phyloP scores from a whole-genome alignment of 1,140 invertebrate species.

The Leptinotarsa lineolata region DNA sequence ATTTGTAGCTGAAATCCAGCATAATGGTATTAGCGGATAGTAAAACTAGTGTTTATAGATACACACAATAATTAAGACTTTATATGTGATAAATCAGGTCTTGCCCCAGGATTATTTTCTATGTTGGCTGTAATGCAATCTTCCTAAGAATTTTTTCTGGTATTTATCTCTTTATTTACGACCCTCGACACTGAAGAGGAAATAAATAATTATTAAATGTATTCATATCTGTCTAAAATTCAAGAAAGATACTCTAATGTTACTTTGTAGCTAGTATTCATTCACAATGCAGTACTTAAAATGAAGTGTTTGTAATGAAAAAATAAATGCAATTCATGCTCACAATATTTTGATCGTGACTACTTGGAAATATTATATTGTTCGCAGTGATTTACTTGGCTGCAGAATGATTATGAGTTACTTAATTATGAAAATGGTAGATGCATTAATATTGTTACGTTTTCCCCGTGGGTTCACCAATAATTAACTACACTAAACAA shows the following conservation, averaged over 20 bases:
- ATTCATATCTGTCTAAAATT: neutral
- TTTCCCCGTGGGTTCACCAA: no score
- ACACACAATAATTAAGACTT: slow-evolving; percentile 6
- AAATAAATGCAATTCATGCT: no score
- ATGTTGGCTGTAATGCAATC: slow-evolving; percentile 6
- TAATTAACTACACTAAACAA: no score
- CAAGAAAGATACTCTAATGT: neutral
- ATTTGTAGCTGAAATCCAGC: neutral
- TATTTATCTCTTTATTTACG: slow-evolving; percentile 6
- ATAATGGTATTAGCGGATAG: slow-evolving; percentile 3
- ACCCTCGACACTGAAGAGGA: neutral
- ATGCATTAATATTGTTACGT: no score
- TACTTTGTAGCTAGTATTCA: neutral
- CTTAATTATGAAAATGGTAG: no score
- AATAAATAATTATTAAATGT: slow-evolving; percentile 7
- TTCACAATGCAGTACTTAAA: no score
- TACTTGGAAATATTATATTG: no score
- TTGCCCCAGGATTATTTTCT: slow-evolving; percentile 1
- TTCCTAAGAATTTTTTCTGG: slow-evolving; percentile 2
- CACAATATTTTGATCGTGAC: no score
- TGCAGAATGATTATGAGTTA: no score
- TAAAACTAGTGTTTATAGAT: slow-evolving; percentile 3
- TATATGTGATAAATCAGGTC: slow-evolving; percentile 6
- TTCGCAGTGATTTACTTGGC: no score
- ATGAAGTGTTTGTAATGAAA: no score